Percentiles rank a stretch among this genome's conserved stretches.
phyloP scores from a whole-genome alignment of 1,140 invertebrate species.

The Ptiloglossa arizonensis region DNA sequence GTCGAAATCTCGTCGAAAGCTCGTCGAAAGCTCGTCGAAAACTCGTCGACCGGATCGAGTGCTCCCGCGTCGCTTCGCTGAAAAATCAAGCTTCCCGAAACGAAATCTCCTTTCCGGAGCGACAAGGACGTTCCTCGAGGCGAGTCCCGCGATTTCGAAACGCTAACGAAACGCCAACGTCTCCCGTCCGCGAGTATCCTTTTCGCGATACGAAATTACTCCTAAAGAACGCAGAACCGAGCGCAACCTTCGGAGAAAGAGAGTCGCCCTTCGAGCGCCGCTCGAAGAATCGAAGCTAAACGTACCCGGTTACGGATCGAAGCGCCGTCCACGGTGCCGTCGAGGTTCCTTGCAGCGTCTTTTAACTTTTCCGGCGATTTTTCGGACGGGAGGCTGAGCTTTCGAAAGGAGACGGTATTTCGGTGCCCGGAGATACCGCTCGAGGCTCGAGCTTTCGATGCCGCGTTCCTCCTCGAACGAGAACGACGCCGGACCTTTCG shows the following conservation, averaged over 20 bases:
- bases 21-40: slow-evolving; percentile 34
- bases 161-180: too few species aligned
- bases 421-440: neutral
- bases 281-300: neutral
- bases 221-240: neutral
- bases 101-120: neutral
- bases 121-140: too few species aligned
- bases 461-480: too few species aligned
- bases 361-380: neutral
- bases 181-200: neutral
- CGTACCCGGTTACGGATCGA: slow-evolving; percentile 7
- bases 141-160: neutral
- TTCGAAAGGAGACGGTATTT: neutral
- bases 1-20: slow-evolving; percentile 39
- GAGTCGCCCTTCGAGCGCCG: neutral
- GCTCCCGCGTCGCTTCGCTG: neutral
- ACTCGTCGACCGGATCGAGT: slow-evolving; percentile 8
- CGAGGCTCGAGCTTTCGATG: neutral
- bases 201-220: neutral
- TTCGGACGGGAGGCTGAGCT: neutral
- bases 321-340: neutral
- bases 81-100: slow-evolving; percentile 23
- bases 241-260: neutral
- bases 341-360: neutral
- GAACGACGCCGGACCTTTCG: too few species aligned